Evolutionary conservation across 1,140 invertebrate species (phyloP).

Genomic region (Drosophila ercepeae): DNA sequence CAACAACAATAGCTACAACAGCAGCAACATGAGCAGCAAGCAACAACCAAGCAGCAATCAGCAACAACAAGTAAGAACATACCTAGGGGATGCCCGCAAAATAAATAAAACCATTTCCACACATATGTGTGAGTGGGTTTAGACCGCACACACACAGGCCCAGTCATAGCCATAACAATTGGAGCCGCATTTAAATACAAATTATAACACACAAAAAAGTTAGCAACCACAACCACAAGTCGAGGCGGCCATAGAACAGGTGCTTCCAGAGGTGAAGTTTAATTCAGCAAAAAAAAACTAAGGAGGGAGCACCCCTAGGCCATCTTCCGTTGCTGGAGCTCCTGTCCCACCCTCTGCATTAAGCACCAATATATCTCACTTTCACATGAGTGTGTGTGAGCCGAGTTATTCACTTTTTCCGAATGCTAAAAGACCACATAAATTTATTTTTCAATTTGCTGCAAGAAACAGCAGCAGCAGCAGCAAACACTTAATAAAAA

Average conservation of each 20-base stretch:
- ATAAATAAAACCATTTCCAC: constrained; percentile 1
- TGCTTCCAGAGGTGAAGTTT: background rate
- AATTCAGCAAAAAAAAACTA: background rate
- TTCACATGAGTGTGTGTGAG: constrained; percentile 3
- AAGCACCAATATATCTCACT: constrained; percentile 26
- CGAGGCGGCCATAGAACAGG: constrained; percentile 33
- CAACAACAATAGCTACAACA: constrained; percentile 26
- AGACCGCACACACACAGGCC: constrained; percentile 1
- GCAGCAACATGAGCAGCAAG: constrained; percentile 54
- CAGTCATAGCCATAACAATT: constrained; percentile 24
- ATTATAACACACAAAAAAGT: constrained; percentile 63
- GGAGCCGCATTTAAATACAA: constrained; percentile 74
- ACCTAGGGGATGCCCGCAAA: constrained; percentile 30
- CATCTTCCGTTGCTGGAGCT: constrained; percentile 41
- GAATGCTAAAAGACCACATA: constrained; percentile 71
- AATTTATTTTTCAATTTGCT: constrained; percentile 74
- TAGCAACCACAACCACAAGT: constrained; percentile 53
- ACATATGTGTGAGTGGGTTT: constrained; percentile 1
- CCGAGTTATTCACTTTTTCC: constrained; percentile 50
- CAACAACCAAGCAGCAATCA: constrained; percentile 44
- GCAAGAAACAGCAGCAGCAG: constrained; percentile 50
- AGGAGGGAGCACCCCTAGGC: constrained; percentile 25
- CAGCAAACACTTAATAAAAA: constrained; percentile 58
- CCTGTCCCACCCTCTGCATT: constrained; percentile 16
- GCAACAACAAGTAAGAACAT: constrained; percentile 39